Conservation (phyloP, 2,113 vertebrate genomes). For the Pristiophorus japonicus region DNA sequence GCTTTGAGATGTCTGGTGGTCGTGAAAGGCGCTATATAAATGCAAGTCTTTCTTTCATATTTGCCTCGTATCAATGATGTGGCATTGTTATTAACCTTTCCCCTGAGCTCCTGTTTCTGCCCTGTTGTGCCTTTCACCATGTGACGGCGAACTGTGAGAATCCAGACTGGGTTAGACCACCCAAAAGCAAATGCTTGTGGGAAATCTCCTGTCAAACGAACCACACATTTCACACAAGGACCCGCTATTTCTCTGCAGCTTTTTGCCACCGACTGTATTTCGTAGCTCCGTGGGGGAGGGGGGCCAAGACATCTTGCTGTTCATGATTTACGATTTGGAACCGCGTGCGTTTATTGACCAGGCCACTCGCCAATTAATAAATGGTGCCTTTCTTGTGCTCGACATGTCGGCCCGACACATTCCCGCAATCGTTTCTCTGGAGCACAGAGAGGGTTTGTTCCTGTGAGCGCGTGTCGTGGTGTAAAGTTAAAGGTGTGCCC, state of each 20-base stretch:
- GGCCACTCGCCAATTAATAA: not conserved
- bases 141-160: not conserved
- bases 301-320: not conserved
- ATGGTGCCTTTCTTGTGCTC: not conserved
- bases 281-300: not conserved
- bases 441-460: not conserved
- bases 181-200: not conserved
- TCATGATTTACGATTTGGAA: constrained; percentile 24
- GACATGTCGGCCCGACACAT: not conserved
- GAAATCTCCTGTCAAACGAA: not conserved
- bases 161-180: not conserved
- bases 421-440: not conserved
- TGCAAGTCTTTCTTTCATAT: no score
- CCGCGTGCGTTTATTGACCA: not conserved
- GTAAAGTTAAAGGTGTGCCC: not conserved
- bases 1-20: no score
- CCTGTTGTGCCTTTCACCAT: not conserved
- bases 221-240: not conserved
- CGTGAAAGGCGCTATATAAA: no score
- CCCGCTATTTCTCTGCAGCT: not conserved
- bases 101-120: not conserved
- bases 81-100: no score
- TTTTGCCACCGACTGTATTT: not conserved
- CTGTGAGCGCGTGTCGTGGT: no score
- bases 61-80: no score